Evolutionary conservation across 2,797 vertebrate genomes (phyloP).

Genomic region (Alca torda): DNA sequence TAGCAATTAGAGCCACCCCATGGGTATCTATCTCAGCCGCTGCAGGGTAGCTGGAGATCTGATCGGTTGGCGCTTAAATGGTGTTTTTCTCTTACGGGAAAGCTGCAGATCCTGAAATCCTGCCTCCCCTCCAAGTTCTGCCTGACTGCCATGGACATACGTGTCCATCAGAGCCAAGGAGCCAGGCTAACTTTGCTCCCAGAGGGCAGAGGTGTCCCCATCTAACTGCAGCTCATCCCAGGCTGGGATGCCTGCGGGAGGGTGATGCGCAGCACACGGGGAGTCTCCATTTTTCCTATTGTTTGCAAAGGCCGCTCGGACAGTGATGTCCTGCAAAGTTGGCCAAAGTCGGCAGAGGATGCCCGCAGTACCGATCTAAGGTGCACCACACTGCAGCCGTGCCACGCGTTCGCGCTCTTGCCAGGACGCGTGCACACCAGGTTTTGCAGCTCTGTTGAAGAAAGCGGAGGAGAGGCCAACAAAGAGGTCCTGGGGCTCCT

Average conservation of each 20-base stretch:
- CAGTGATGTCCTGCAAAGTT: background rate
- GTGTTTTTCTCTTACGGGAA: background rate
- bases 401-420: background rate
- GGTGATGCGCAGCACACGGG: background rate
- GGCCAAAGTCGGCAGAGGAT: background rate
- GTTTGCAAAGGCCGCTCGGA: background rate
- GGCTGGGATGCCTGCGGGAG: background rate
- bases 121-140: rapidly evolving
- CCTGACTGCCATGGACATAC: background rate
- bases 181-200: background rate
- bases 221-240: background rate
- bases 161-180: background rate
- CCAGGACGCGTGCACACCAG: background rate
- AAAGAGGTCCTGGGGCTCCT: background rate
- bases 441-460: background rate
- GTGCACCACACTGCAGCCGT: background rate
- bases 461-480: background rate
- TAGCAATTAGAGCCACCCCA: background rate
- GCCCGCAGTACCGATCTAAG: background rate
- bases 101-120: background rate
- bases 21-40: rapidly evolving
- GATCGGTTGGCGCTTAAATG: background rate
- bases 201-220: background rate
- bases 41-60: background rate
- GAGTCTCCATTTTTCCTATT: background rate